phyloP scores from a whole-genome alignment of 2,888 invertebrate genomes.

The Xestia xanthographa region DNA sequence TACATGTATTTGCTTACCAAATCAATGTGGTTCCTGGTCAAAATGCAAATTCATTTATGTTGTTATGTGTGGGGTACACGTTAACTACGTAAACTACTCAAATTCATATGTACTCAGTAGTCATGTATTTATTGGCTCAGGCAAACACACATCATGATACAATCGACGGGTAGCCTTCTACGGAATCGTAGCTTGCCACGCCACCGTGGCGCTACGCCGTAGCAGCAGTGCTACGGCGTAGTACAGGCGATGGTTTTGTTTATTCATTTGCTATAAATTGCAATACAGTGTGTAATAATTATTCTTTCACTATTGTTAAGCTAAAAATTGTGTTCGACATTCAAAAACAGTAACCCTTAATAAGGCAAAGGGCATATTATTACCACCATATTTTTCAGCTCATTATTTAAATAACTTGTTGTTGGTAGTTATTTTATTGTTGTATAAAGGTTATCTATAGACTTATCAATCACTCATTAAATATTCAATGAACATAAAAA shows the following conservation, averaged over 20 bases:
- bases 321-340: neutral
- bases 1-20: neutral
- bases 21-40: neutral
- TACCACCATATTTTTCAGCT: too few species aligned
- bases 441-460: too few species aligned
- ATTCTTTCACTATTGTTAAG: neutral
- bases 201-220: slow-evolving; percentile 29
- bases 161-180: slow-evolving; percentile 43
- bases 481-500: too few species aligned
- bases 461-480: too few species aligned
- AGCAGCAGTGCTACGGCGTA: neutral
- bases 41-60: neutral
- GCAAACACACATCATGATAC: slow-evolving; percentile 9
- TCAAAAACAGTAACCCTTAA: too few species aligned
- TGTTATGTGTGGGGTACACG: neutral
- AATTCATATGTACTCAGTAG: neutral
- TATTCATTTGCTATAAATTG: neutral
- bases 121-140: slow-evolving; percentile 4
- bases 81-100: neutral
- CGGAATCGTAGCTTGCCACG: slow-evolving; percentile 35
- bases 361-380: too few species aligned
- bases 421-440: too few species aligned
- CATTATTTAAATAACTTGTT: too few species aligned
- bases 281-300: neutral
- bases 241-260: neutral